Percentiles rank a stretch among this genome's conserved stretches.
Evolutionary conservation across 2,797 vertebrate species (phyloP).

Genomic region (Alfaro cultratus): DNA sequence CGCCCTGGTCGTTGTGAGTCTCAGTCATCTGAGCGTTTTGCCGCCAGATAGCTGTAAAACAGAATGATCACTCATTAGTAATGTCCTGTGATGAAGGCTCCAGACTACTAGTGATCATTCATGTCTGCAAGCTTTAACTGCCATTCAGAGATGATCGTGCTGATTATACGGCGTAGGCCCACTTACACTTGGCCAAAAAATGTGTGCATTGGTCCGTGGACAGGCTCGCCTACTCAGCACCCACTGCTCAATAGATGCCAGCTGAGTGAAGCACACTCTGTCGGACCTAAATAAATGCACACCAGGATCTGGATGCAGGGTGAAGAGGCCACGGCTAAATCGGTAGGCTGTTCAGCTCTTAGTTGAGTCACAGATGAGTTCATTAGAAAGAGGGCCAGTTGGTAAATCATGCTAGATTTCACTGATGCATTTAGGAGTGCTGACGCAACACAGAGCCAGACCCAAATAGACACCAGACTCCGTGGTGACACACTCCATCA

Average conservation of each 20-base stretch:
- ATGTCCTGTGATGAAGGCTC: constrained; percentile 47
- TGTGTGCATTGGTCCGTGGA: constrained; percentile 17
- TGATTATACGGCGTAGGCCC: constrained; percentile 33
- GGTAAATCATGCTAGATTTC: constrained; percentile 71
- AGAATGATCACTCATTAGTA: constrained; percentile 67
- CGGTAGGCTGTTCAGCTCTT: constrained; percentile 71
- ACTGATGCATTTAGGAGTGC: constrained; percentile 37
- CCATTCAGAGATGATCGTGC: constrained; percentile 43
- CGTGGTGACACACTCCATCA: constrained; percentile 74
- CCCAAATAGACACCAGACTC: constrained; percentile 70
- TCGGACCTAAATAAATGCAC: constrained; percentile 55
- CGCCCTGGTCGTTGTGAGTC: constrained; percentile 16
- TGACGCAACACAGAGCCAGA: constrained; percentile 67
- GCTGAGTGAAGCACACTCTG: constrained; percentile 55
- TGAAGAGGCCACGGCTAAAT: constrained; percentile 69
- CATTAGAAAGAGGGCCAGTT: constrained; percentile 54
- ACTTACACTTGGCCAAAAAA: constrained; percentile 43
- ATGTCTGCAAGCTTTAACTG: constrained; percentile 44
- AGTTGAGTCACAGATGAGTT: constrained; percentile 78
- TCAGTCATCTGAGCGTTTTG: constrained; percentile 32
- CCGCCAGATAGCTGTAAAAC: constrained; percentile 61
- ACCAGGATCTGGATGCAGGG: constrained; percentile 24
- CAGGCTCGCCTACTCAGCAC: constrained; percentile 15
- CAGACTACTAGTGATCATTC: constrained; percentile 53
- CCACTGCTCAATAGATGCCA: constrained; percentile 38